These are phyloP conservation scores for Anolis apletophallus DNA, from an alignment of 2,797 vertebrate species.

Conservation along the genomic window DNA sequence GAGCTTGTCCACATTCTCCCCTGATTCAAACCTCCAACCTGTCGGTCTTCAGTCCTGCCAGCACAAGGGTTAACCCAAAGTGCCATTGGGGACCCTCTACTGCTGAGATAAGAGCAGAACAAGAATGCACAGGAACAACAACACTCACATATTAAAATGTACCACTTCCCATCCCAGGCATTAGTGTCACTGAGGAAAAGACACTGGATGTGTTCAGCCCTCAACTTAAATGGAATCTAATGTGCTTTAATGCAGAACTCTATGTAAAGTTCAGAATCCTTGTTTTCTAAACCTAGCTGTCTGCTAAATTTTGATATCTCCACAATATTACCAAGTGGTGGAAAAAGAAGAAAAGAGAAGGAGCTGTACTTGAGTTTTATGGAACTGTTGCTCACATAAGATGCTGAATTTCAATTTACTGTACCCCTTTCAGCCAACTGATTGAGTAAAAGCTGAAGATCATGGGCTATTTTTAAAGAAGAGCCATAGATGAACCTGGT, in stretches of 20 bases:
- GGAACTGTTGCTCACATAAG: accelerated
- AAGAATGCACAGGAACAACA: background rate
- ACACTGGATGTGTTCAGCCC: background rate
- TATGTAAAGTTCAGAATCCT: background rate
- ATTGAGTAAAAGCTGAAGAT: constrained; percentile 25
- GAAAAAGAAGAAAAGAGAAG: background rate
- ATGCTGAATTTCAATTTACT: background rate
- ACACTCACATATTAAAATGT: background rate
- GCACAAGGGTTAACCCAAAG: no score
- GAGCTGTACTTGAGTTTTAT: background rate
- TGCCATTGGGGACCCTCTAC: no score
- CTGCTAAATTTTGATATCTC: background rate
- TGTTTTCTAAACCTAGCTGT: background rate
- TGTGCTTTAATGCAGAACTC: background rate
- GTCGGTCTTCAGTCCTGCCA: no score
- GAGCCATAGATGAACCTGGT: background rate
- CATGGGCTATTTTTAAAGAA: background rate
- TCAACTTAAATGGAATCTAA: background rate
- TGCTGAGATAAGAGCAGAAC: background rate
- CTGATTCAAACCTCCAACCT: no score
- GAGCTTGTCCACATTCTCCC: no score
- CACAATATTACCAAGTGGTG: background rate
- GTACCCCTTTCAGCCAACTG: background rate
- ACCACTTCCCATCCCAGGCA: background rate
- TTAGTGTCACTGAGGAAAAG: background rate